Base-by-base conservation (phyloP, 2,113 vertebrate genomes). In the Vireo altiloquus region DNA sequence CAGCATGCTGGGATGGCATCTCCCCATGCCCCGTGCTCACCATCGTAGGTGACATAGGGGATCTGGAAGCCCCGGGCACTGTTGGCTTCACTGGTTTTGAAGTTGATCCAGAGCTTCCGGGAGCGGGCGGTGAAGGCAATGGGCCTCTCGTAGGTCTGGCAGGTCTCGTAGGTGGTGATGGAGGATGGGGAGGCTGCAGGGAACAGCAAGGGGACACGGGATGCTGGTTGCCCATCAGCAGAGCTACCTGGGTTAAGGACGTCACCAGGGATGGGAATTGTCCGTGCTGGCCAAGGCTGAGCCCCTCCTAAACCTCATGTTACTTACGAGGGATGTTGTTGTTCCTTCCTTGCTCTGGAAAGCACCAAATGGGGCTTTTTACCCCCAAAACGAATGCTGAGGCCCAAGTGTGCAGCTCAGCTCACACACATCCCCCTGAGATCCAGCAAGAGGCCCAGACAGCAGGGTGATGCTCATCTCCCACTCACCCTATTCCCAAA, bases 161-260 rank as follows among this genome's bases (percentile, higher is more conserved):
- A 99, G 0, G 99, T 99, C 98, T 99, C 99, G 0, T 99, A 99
- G 46, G 99, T 99, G 95, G 99, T 99, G 96, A 99, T 99, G 90
- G 99, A 99, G 28, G 99, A 99, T 1, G 99, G 99, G 18, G 99
- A 99, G 92, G 99, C 99, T 99, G 96, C 30, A 37, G 35, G 78
- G 91, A 75, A 63, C 7, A 14, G 33, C 1, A 18, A 59, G 59
- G 50, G 50, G 31, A 16, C 7, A 21, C 3, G 4, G 37, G 65
- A 90, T 33, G 35, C 44, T 9, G 25, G 37, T 2, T 69, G 87
- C 47, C 59, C 77, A 31, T 49, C 80, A 65, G 79, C 8, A 8
- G 33, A 64, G 35, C 44, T 28, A 37, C 13, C 33, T 6, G 49
- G 25, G 76, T 2, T 4, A 59, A 49, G 13, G 5, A 13, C 7